phyloP scores from a whole-genome alignment of 2,797 vertebrate genomes.

The Myotis vivesi region DNA sequence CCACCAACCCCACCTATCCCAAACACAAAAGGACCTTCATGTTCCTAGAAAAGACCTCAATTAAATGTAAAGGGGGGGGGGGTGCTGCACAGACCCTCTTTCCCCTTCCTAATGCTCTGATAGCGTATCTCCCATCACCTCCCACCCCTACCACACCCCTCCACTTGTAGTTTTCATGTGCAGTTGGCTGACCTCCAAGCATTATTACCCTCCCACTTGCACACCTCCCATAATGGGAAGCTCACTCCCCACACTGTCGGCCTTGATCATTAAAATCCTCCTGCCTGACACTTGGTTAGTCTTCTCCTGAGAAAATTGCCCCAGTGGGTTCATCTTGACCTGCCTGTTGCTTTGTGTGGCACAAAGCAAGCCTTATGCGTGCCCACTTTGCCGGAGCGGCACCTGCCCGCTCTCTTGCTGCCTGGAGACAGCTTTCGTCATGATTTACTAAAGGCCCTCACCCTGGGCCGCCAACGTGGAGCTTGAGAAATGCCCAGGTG shows the following conservation, averaged over 20 bases:
- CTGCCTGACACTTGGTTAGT: not conserved
- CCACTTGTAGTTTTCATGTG: not conserved
- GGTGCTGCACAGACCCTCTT: not conserved
- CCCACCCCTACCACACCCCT: not conserved
- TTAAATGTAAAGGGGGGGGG: not conserved
- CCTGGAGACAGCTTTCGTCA: not conserved
- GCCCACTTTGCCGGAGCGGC: not conserved
- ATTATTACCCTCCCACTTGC: not conserved
- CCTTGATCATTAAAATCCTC: not conserved
- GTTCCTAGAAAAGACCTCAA: not conserved
- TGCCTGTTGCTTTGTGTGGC: not conserved
- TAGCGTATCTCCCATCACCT: not conserved
- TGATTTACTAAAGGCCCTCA: not conserved
- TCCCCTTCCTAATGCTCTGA: not conserved
- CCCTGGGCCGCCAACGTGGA: not conserved
- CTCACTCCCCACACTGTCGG: not conserved
- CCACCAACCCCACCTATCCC: not conserved
- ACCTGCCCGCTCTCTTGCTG: not conserved
- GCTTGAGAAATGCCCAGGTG: not conserved
- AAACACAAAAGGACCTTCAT: not conserved
- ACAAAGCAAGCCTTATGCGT: not conserved
- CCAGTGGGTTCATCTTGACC: not conserved
- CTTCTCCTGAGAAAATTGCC: conserved; percentile 17
- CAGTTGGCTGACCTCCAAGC: not conserved
- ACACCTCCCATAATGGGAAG: not conserved